Evolutionary conservation across 2,797 vertebrate species (phyloP), one percentile per base, ranked within the genome.

Genomic region (Siniperca obscura): DNA sequence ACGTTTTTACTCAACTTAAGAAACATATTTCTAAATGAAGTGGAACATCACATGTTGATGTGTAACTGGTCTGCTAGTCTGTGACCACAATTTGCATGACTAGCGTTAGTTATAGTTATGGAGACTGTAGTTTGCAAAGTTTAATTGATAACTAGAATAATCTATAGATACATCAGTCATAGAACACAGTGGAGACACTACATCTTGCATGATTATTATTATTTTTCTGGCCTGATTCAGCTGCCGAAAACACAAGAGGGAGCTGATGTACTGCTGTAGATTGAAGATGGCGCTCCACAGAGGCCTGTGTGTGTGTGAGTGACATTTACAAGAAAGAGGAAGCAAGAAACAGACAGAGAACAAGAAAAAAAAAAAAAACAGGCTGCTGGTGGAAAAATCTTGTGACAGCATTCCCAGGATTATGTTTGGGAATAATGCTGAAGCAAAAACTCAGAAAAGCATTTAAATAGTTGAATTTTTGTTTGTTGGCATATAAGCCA

Each of bases 171-270:
- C 42, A 44, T 46, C 44, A 46, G 44, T 46, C 44, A 46, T 14
- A 46, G 44, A 5, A 16, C 10, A 42, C 40, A 42, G 10, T 42
- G 40, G 40, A 10, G 40, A 42, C 40, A 10, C 9, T 40, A 11
- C 40, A 11, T 40, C 9, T 40, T 11, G 40, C 3, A 2, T 30
- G 30, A 30, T 30, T 30, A 30, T 30, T 30, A 30, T 30, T 30
- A 30, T 12, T 42, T 14, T 44, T 46, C 16, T 50, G 48, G 48
- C 48, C 48, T 44, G n/a, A 65, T 48, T 36, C 17, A 40, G 34
- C 40, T 19, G 1, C 7, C 10, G 12, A 2, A 67, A 78, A 72
- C 68, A 85, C 74, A 69, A 74, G 79, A 82, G 75, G 59, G 75
- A 44, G 66, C 70, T 78, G 70, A 11, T 42, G 68, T 14, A 52